These are phyloP conservation scores for Cerceris rybyensis DNA, from an alignment of 2,888 invertebrate genomes.

Conservation along the genomic window DNA sequence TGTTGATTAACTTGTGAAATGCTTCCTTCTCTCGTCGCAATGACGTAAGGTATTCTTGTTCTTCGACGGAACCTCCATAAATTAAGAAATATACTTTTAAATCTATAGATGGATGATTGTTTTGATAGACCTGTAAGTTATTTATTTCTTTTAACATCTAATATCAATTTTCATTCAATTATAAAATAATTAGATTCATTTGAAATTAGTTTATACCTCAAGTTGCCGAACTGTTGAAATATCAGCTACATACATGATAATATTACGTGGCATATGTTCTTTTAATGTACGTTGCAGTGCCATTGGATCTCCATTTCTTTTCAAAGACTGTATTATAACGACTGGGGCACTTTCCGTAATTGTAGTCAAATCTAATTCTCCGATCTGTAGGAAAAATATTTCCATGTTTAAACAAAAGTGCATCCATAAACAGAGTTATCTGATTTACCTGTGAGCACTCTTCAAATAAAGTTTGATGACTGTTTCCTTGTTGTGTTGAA, in stretches of 20 bases:
- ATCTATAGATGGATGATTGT: conserved; percentile 80
- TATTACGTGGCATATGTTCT: conserved; percentile 89
- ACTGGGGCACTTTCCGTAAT: conserved; percentile 86
- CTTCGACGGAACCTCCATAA: conserved; percentile 96
- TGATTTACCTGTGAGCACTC: conserved; percentile 74
- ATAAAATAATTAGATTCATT: neutral
- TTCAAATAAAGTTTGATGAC: conserved; percentile 68
- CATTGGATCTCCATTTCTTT: conserved; percentile 88
- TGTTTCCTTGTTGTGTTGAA: conserved; percentile 34
- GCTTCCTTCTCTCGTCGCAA: conserved; percentile 96
- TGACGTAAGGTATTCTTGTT: conserved; percentile 96
- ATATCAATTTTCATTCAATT: neutral
- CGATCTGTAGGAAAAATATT: conserved; percentile 81
- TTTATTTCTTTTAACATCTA: conserved; percentile 7
- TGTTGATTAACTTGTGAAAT: conserved; percentile 95
- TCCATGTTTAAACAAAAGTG: conserved; percentile 27
- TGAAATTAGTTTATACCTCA: conserved; percentile 84
- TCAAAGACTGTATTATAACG: conserved; percentile 90
- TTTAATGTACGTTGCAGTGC: conserved; percentile 88
- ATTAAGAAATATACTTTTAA: conserved; percentile 94
- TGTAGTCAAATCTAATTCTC: conserved; percentile 87
- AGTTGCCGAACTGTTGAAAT: conserved; percentile 94
- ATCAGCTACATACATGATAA: conserved; percentile 95
- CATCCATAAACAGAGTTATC: neutral
- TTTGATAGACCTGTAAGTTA: conserved; percentile 85